Evolutionary conservation across 2,797 vertebrate genomes (phyloP).

Genomic region (Onychomys leucogaster): DNA sequence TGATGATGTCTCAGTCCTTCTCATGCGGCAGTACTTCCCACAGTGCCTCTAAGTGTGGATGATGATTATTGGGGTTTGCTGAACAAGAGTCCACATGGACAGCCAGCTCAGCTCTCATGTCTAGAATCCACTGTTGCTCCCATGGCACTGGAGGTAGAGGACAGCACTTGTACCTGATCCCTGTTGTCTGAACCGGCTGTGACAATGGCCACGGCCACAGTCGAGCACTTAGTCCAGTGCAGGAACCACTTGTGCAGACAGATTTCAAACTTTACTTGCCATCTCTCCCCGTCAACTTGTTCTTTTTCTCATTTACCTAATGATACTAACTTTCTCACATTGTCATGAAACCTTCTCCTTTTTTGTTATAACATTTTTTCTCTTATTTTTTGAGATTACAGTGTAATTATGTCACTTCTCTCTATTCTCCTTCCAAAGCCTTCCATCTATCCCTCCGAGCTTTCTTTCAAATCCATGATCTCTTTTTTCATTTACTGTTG

Average conservation of each 20-base stretch:
- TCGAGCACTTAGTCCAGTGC: neutral
- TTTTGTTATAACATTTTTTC: neutral
- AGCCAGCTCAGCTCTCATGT: neutral
- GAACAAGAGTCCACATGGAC: neutral
- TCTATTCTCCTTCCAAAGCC: neutral
- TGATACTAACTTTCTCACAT: neutral
- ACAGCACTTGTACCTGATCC: neutral
- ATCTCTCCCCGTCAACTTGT: neutral
- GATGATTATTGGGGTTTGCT: neutral
- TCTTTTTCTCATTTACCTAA: neutral
- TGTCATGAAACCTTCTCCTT: neutral
- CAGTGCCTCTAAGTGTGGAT: neutral
- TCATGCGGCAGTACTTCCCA: neutral
- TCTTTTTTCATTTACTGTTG: neutral
- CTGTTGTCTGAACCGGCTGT: neutral
- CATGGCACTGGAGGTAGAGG: neutral
- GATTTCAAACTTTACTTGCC: conserved; percentile 18
- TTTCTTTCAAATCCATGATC: neutral
- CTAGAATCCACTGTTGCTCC: neutral
- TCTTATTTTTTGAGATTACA: neutral
- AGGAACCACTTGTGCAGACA: neutral
- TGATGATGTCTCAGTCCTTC: neutral
- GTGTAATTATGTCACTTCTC: neutral
- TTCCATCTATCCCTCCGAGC: neutral
- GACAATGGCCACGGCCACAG: neutral